Base-by-base conservation (phyloP, 53 echinoderm and acorn worm genomes). In the Mesocentrotus franciscanus region DNA sequence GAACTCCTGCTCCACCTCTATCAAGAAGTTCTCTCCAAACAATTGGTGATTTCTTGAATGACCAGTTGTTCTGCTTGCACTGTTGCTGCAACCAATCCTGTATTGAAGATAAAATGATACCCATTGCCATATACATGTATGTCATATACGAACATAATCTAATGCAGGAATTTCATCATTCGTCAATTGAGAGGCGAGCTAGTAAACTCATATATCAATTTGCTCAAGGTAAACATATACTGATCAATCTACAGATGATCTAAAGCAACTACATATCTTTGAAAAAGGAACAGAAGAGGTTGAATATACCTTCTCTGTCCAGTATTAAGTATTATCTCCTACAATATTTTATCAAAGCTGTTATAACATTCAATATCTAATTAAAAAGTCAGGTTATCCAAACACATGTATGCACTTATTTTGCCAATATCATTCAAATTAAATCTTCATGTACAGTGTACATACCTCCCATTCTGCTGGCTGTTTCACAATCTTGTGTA, bases 401-500 rank as follows among this genome's bases (percentile, higher is more conserved):
- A 49, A 49, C 49, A 49, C 49, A 49, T 60, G 60, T 60, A 61
- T 17, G 17, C 18, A 61, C 0, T 71, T 10, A n/a, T n/a, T 71
- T 33, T 55, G 39, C 22, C 18, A 49, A 84, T 20, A 22, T 10
- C 18, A 42, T 84, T 84, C 78, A 22, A 87, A 56, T 15, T 85
- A 55, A 2, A 87, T 57, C 27, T 58, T 64, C 1, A 64, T n/a
- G 14, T 92, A 85, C 96, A 93, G 35, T n/a, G 14, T 92, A 85
- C 96, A 93, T 92, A 99, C 99, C 97, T 98, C 97, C 98, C 98
- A 99, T 93, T 99, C 99, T 92, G 95, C 94, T 89, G 98, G 97
- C 68, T 96, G 93, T 94, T 99, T 99, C 30, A 99, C 98, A 92
- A 99, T 99, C 85, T 99, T 99, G 96, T 99, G 99, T 20, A 99